phyloP scores from a whole-genome alignment of 2,888 invertebrate species.

The Hanleya hanleyi region DNA sequence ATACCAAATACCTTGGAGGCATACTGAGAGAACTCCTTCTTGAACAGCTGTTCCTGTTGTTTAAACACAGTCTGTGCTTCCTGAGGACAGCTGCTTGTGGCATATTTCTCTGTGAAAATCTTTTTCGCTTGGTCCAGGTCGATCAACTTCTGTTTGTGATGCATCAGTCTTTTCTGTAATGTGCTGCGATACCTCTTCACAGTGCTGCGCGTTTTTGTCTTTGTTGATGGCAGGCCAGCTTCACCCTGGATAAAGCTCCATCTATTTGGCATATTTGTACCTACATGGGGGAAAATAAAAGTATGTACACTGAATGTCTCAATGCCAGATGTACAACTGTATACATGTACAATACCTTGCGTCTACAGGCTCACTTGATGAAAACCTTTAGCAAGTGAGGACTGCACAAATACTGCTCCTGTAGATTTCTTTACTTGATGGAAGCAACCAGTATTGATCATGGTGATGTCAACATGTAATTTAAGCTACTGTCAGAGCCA shows the following conservation, averaged over 20 bases:
- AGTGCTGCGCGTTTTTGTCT: constrained; percentile 49
- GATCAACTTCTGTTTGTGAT: constrained; percentile 80
- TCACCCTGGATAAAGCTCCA: constrained; percentile 95
- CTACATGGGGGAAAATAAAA: too few species aligned
- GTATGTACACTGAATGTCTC: too few species aligned
- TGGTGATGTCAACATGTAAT: too few species aligned
- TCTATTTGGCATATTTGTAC: constrained; percentile 77
- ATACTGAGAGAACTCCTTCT: constrained; percentile 77
- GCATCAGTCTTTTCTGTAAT: constrained; percentile 83
- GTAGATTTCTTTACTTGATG: too few species aligned
- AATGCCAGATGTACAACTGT: too few species aligned
- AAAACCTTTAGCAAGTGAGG: background rate
- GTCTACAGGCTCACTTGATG: too few species aligned
- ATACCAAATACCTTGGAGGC: constrained; percentile 77
- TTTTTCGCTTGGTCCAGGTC: constrained; percentile 79
- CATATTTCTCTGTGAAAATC: constrained; percentile 42
- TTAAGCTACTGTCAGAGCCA: too few species aligned
- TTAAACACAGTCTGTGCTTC: constrained; percentile 72
- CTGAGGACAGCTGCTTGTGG: constrained; percentile 28
- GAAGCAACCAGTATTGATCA: too few species aligned
- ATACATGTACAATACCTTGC: too few species aligned
- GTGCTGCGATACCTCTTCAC: constrained; percentile 63
- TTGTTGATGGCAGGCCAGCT: constrained; percentile 75
- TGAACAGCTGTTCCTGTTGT: constrained; percentile 77
- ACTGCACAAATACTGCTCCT: too few species aligned